These are phyloP conservation scores for Echinops telfairi DNA, from an alignment of 2,113 vertebrate species.

Conservation along the genomic window DNA sequence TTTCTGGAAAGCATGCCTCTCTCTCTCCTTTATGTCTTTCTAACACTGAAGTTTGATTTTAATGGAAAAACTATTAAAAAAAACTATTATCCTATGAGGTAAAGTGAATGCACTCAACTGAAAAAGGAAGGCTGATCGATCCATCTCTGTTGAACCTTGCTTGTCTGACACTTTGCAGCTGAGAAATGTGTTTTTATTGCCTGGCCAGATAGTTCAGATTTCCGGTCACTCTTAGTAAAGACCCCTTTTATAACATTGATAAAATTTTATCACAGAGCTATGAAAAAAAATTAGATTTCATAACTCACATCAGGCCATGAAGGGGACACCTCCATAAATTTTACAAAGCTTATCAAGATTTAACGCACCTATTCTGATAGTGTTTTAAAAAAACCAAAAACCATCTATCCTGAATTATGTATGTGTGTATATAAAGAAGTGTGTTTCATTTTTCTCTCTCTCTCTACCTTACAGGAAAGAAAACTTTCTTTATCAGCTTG, in stretches of 20 bases:
- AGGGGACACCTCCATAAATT: slow-evolving; percentile 78
- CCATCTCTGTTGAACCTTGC: slow-evolving; percentile 84
- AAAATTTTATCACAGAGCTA: slow-evolving; percentile 89
- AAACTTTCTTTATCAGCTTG: slow-evolving; percentile 33
- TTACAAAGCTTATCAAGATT: slow-evolving; percentile 83
- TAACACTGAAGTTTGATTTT: slow-evolving; percentile 80
- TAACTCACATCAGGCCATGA: slow-evolving; percentile 86
- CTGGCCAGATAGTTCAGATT: slow-evolving; percentile 85
- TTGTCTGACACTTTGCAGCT: slow-evolving; percentile 80
- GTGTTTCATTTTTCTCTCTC: neutral
- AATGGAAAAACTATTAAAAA: slow-evolving; percentile 85
- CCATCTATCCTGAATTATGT: slow-evolving; percentile 29
- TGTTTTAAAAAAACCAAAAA: slow-evolving; percentile 74
- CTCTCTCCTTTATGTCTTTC: slow-evolving; percentile 78
- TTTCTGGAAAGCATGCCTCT: slow-evolving; percentile 50
- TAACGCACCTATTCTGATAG: slow-evolving; percentile 76
- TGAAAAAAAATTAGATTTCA: slow-evolving; percentile 90
- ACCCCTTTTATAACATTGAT: slow-evolving; percentile 88
- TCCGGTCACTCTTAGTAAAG: slow-evolving; percentile 87
- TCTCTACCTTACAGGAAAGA: slow-evolving; percentile 38
- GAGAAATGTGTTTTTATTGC: slow-evolving; percentile 87
- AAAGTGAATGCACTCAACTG: slow-evolving; percentile 83
- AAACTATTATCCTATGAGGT: slow-evolving; percentile 77
- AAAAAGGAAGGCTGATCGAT: slow-evolving; percentile 84
- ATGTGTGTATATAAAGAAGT: neutral